Evolutionary conservation across 2,113 vertebrate species (phyloP), one percentile per base, ranked within the genome.

Genomic region (Rhizomys pruinosus): DNA sequence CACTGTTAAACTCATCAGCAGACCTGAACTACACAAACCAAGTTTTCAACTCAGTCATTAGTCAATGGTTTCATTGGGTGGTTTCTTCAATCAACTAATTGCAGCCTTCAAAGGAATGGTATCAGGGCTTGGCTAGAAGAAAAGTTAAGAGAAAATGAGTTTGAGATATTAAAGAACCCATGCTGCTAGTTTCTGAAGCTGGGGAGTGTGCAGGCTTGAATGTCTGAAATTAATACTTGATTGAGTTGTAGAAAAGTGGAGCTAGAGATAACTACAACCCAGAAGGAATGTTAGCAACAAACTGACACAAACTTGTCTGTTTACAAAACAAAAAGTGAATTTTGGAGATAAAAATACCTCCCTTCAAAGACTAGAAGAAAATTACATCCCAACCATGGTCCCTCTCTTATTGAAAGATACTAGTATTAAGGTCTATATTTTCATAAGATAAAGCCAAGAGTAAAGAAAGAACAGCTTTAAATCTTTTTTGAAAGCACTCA

Each of bases 81-180:
- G 57, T 95, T 95, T 92, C 68, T 89, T 79, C 93, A 89, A 74
- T 93, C 73, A 69, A 57, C 93, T 95, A 93, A 94, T 91, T 93
- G 86, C n/a, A 74, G 55, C 27, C 78, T 86, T 95, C 87, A 90
- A 88, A 95, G 87, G 82, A 85, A 92, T 95, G 78, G 80, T 94
- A 82, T 73, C 90, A 91, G 25, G 77, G 42, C 79, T 72, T 82
- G 63, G 42, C 57, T 88, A 23, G n/a, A 81, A 90, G 81, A 72
- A 95, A 84, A 92, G 25, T 81, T 80, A 95, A 95, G 69, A 87
- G 37, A 93, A 87, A 92, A 81, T n/a, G 42, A 77, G 59, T 77
- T 87, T 71, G 87, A 73, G 27, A 63, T 92, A 92, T 92, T 52
- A 81, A 92, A 94, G 44, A 92, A 77, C 61, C 74, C 61, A 23